A percentile compares a stretch with the other conserved stretches of the same genome.
Evolutionary conservation across 53 echinoderm and acorn worm genomes (phyloP).

Genomic region (Holothuria scabra): DNA sequence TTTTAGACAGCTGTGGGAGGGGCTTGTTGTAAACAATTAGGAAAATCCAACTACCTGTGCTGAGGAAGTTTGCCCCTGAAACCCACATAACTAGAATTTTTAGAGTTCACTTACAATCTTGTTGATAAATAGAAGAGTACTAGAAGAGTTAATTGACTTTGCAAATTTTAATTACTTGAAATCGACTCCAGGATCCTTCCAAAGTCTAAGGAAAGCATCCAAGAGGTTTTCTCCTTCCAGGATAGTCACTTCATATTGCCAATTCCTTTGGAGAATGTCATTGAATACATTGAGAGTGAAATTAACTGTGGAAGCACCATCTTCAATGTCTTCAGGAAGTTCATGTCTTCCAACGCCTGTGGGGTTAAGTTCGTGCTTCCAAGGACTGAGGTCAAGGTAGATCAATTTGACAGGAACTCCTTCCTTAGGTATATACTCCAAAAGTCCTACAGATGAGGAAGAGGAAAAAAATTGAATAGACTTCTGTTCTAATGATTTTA

Average conservation of each 20-base stretch:
- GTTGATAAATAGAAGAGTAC: no score
- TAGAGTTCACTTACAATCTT: no score
- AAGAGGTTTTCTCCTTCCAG: constrained; percentile 12
- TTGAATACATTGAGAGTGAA: not conserved
- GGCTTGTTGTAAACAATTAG: no score
- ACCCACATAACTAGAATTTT: no score
- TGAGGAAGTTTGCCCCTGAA: no score
- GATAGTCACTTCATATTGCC: constrained; percentile 5
- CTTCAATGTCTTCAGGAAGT: constrained; percentile 8
- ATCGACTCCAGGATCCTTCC: constrained; percentile 2
- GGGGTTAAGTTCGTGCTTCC: not conserved
- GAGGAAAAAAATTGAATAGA: not conserved
- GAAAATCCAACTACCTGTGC: no score
- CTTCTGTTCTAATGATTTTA: no score
- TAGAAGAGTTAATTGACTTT: no score
- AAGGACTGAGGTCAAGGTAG: not conserved
- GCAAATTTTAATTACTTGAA: not conserved
- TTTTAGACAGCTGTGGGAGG: no score
- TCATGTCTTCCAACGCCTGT: not conserved
- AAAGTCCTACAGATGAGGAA: not conserved
- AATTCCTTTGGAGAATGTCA: not conserved
- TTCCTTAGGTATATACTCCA: not conserved
- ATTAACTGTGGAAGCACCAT: not conserved
- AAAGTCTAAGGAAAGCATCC: constrained; percentile 13
- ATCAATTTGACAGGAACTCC: constrained; percentile 1